Evolutionary conservation across 2,113 vertebrate species (phyloP).

Genomic region (Empidonax alnorum): DNA sequence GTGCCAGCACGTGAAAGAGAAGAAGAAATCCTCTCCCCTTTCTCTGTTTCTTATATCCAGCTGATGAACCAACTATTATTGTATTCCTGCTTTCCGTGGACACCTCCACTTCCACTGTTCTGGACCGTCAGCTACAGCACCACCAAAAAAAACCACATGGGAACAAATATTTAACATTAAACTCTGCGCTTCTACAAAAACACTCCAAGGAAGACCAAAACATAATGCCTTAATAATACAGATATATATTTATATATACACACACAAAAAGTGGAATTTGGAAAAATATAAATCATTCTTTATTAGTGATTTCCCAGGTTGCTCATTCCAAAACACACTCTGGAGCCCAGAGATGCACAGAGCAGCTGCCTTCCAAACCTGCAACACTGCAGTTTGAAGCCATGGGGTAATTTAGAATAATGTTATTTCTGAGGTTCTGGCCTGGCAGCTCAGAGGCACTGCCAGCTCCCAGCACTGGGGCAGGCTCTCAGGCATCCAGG

Average conservation of each 20-base stretch:
- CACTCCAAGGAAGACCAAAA: no score
- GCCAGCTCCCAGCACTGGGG: neutral
- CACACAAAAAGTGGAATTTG: neutral
- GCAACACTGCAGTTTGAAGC: neutral
- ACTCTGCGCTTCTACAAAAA: neutral
- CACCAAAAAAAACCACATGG: accelerated
- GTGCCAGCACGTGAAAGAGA: neutral
- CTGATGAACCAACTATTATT: neutral
- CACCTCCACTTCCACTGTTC: accelerated
- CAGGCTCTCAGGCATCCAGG: neutral
- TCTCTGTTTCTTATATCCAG: neutral
- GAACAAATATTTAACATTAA: neutral
- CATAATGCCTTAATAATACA: neutral
- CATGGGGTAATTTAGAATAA: neutral
- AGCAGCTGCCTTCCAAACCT: neutral
- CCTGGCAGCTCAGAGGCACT: neutral
- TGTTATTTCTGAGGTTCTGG: neutral
- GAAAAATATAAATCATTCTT: neutral
- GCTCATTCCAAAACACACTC: neutral
- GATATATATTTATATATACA: no score
- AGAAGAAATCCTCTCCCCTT: neutral
- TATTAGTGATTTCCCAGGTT: neutral
- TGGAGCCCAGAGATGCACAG: neutral
- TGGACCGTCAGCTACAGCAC: neutral
- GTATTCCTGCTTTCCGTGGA: accelerated